Conservation (phyloP, 2,888 invertebrate species). For the Cylindroiulus punctatus region DNA sequence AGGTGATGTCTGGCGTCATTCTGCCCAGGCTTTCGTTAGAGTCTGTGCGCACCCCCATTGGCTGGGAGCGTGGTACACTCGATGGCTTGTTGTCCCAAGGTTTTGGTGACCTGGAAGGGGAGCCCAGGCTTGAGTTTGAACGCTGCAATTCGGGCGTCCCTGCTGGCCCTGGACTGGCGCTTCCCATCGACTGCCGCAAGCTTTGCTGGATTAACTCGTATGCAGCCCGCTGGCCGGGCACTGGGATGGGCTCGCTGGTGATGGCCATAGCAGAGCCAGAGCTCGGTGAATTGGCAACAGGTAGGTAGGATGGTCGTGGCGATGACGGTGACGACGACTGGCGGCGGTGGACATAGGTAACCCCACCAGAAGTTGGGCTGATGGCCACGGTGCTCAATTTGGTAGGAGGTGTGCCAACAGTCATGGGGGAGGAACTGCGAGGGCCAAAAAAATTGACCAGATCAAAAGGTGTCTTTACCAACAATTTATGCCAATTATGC, state of each 20-base stretch:
- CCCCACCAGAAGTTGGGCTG: slow-evolving; percentile 22
- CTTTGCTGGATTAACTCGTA: slow-evolving; percentile 67
- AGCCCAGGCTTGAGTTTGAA: neutral
- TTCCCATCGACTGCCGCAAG: slow-evolving; percentile 59
- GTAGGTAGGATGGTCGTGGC: slow-evolving; percentile 57
- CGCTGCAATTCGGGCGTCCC: slow-evolving; percentile 50
- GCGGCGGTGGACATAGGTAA: neutral
- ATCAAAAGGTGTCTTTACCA: no score
- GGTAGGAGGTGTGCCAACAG: slow-evolving; percentile 57
- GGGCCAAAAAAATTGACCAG: slow-evolving; percentile 54
- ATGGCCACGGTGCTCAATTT: slow-evolving; percentile 53
- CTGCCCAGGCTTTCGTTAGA: slow-evolving; percentile 50
- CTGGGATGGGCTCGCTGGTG: slow-evolving; percentile 78
- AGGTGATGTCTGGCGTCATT: slow-evolving; percentile 81
- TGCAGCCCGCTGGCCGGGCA: slow-evolving; percentile 74
- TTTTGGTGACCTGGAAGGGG: slow-evolving; percentile 52
- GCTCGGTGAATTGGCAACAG: slow-evolving; percentile 55
- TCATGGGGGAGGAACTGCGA: slow-evolving; percentile 60
- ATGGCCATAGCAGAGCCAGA: slow-evolving; percentile 47
- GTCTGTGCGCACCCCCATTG: slow-evolving; percentile 79
- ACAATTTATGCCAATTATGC: no score
- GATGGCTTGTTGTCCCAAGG: slow-evolving; percentile 43
- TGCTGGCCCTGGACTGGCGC: neutral
- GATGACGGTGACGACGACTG: slow-evolving; percentile 55
- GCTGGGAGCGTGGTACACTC: slow-evolving; percentile 82